Base-by-base conservation (phyloP, 2,888 invertebrate genomes). In the Nomada ruficornis region DNA sequence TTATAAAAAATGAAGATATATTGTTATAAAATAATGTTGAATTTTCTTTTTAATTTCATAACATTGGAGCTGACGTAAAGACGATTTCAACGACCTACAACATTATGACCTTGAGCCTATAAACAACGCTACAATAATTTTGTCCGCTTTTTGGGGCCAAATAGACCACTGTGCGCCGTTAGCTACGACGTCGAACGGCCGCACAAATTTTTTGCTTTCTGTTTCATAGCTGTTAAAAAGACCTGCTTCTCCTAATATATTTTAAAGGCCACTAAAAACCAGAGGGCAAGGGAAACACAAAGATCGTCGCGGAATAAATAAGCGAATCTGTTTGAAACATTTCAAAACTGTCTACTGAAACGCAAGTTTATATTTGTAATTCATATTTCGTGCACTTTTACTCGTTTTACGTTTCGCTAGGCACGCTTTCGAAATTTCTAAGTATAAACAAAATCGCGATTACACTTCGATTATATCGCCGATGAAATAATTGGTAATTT, bases 401-500 rank as follows among this genome's bases (percentile, higher is more conserved):
- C 36, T 57, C 36, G 29, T 65, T 65, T 73, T 65, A 74, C 57
- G 65, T 67, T 47, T 50, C 57, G 73, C 44, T 67, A 74, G 47
- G 20, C 42, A 57, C 57, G 47, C 57, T 67, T 67, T 74, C 67
- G 42, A 69, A 69, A 44, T 69, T 55, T 69, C 68, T 69, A 42
- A 69, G n/a, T 69, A 42, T 57, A 7, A 57, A 44, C 47, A 47
- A 47, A 57, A 69, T 23, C 42, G 18, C 42, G 55, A 55, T 55
- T 55, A 42, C 36, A 55, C 18, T 55, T 68, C 55, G 42, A 68
- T 68, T 55, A 55, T 68, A 55, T 55, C 18, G 55, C 23, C 42
- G 18, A 42, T 23, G 42, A 26, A 44, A 23, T 42, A 42, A 57
- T 55, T 42, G 18, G 23, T 69, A 26, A 57, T 29, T 18, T 26